Conservation (phyloP, 2,888 invertebrate genomes). For the Carabus problematicus region DNA sequence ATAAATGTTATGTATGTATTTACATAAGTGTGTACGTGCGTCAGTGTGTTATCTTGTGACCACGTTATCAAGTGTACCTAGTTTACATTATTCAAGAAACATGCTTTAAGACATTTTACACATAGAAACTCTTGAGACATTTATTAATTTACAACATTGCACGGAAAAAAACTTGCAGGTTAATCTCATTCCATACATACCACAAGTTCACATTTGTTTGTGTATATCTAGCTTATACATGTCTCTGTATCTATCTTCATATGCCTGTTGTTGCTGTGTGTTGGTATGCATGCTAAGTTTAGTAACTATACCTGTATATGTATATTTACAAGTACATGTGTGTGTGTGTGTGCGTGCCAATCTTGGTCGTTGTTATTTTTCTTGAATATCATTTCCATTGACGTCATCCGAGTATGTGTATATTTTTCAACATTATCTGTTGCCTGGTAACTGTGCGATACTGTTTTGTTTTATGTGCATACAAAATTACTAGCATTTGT, state of each 20-base stretch:
- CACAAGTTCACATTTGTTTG: neutral
- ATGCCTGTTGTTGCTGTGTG: neutral
- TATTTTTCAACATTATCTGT: neutral
- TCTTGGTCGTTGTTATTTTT: neutral
- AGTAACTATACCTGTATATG: neutral
- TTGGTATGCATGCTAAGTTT: neutral
- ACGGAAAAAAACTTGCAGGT: neutral
- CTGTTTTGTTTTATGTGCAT: neutral
- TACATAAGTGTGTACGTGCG: no score
- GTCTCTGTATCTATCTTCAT: neutral
- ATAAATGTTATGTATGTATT: no score
- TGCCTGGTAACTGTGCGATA: neutral
- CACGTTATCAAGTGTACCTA: no score
- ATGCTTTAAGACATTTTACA: no score
- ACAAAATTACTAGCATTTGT: neutral
- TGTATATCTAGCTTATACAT: neutral
- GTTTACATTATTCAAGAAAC: no score
- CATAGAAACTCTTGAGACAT: neutral
- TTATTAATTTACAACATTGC: neutral
- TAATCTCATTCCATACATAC: neutral
- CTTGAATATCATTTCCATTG: conserved; percentile 8
- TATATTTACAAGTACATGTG: neutral
- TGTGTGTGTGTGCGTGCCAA: neutral
- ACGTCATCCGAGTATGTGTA: neutral
- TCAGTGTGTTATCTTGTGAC: no score